Percentiles rank a stretch among this genome's conserved stretches.
Evolutionary conservation across 2,797 vertebrate genomes (phyloP).

Genomic region (Xiphophorus birchmanni): DNA sequence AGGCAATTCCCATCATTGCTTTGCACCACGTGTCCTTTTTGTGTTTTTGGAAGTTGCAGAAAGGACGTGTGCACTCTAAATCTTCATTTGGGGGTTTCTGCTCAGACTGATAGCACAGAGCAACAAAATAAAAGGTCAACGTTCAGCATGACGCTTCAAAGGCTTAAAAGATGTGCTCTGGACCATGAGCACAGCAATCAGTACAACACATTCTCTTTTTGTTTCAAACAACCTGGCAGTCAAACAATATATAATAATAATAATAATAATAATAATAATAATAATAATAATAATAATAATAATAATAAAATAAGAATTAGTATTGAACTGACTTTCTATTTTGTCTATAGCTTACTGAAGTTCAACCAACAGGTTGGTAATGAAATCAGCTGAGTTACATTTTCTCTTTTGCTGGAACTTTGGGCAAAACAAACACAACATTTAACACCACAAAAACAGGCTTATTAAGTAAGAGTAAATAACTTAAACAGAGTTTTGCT

Average conservation of each 20-base stretch:
- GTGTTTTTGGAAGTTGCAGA: constrained; percentile 23
- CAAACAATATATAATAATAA: not conserved
- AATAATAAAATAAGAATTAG: not conserved
- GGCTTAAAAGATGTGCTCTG: not conserved
- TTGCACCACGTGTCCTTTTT: constrained; percentile 44
- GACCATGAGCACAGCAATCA: not conserved
- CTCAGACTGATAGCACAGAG: not conserved
- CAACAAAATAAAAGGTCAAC: not conserved
- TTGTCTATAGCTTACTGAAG: constrained; percentile 2
- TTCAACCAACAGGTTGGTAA: constrained; percentile 13
- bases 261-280: no score
- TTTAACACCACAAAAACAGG: not conserved
- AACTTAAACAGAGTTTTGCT: not conserved
- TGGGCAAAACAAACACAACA: constrained; percentile 1
- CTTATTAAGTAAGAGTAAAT: not conserved
- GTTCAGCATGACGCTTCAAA: not conserved
- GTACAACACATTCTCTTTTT: not conserved
- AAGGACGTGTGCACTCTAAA: constrained; percentile 2
- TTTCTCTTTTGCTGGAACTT: constrained; percentile 2
- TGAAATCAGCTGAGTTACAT: constrained; percentile 12
- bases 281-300: no score
- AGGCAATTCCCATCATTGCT: constrained; percentile 73
- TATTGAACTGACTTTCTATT: not conserved
- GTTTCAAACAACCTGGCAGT: constrained; percentile 6
- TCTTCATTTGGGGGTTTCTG: not conserved